Evolutionary conservation across 2,888 invertebrate species (phyloP), one percentile per base, ranked within the genome.

Genomic region (Trissoscelio sp.): DNA sequence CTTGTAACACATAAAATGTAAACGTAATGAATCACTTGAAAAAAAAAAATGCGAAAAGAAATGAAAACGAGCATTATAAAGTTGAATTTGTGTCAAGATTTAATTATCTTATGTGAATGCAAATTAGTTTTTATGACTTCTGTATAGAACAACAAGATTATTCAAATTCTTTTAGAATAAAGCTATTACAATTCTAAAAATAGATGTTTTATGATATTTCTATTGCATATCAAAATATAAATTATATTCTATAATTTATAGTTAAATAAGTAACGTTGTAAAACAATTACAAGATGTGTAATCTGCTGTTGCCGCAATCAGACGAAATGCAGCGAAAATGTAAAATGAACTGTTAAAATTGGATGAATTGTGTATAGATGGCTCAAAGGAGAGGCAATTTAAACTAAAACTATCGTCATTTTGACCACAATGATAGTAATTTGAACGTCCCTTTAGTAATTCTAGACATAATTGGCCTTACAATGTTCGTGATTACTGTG

Each of bases 391-490:
- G 12, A 39, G 39, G 57, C 12, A 58, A 58, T 58, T 58, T 58
- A 0, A 37, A 39, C 22, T 58, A 22, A 58, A 58, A 58, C 57
- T 58, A 58, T 58, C 34, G 39, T 58, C 57, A 58, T 57, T 58
- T 58, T 39, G 22, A 22, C 22, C 39, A 58, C 22, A 58, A 58
- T 39, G 39, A 58, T n/a, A 39, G 57, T 39, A 22, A 58, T 58
- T 58, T 39, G 39, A 58, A 42, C 24, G 34, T 22, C 42, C 22
- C 12, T 22, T 5, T 24, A 58, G 58, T 24, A 58, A 58, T 58
- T 58, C 11, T 42, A 14, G 12, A 58, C 58, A 57, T 37, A 58
- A 58, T 58, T 42, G 24, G 18, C 42, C 9, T 58, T 42, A 58
- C 11, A 58, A 58, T 24, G 58, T 58, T 42, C 58, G 18, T 24